These are phyloP conservation scores for Neostethus bicornis DNA, from an alignment of 2,797 vertebrate species.

Conservation along the genomic window DNA sequence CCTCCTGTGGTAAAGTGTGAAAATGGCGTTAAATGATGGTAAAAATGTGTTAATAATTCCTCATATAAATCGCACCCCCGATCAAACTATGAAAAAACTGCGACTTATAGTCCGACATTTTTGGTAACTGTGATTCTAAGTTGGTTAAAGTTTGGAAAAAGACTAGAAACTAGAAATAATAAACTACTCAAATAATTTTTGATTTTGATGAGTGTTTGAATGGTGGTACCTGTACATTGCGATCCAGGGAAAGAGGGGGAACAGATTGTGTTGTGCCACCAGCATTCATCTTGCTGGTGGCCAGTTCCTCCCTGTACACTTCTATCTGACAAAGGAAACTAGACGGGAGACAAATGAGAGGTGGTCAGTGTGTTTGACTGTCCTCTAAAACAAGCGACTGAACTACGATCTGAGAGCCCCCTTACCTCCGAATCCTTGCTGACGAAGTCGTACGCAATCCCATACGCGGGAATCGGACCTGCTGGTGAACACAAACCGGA, in stretches of 20 bases:
- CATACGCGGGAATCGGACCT: conserved; percentile 83
- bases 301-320: conserved; percentile 85
- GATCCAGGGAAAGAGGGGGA: conserved; percentile 91
- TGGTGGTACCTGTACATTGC: conserved; percentile 90
- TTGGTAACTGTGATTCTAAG: too few relatives aligned
- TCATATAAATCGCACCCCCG: too few relatives aligned
- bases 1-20: too few relatives aligned
- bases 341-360: conserved; percentile 66
- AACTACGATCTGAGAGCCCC: background rate
- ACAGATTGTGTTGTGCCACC: conserved; percentile 97
- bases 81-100: too few relatives aligned
- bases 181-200: too few relatives aligned
- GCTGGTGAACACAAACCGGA: conserved; percentile 83
- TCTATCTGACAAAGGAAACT: conserved; percentile 87
- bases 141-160: too few relatives aligned
- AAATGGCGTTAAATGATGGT: too few relatives aligned
- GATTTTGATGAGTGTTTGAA: too few relatives aligned
- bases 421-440: conserved; percentile 89
- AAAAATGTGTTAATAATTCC: too few relatives aligned
- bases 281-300: conserved; percentile 90
- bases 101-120: too few relatives aligned
- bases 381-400: background rate
- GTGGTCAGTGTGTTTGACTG: conserved; percentile 39
- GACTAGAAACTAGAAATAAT: too few relatives aligned
- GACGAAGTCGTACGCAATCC: conserved; percentile 84